A percentile compares a stretch with the other conserved stretches of the same genome.
Conservation (phyloP, 2,797 vertebrate genomes). For the Eurystomus glaucurus region DNA sequence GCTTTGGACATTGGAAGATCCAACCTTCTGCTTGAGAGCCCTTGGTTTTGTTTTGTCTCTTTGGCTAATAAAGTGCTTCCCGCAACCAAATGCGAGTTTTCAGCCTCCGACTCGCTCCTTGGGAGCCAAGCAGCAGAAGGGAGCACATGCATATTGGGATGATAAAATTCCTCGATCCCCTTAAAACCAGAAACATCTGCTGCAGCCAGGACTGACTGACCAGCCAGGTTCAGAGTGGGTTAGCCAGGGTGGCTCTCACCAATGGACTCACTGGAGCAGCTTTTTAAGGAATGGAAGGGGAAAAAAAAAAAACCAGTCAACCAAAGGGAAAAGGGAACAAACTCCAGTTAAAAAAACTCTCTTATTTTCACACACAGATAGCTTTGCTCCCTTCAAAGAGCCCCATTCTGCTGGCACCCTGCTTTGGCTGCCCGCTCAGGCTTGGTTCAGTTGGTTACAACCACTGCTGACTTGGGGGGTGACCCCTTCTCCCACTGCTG, state of each 20-base stretch:
- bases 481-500: background rate
- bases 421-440: background rate
- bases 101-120: background rate
- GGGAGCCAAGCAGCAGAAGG: background rate
- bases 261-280: background rate
- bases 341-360: background rate
- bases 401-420: background rate
- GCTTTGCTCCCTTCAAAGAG: background rate
- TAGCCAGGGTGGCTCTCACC: slow-evolving; percentile 64
- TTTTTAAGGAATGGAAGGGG: background rate
- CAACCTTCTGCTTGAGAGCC: background rate
- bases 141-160: slow-evolving; percentile 24
- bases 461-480: fast-evolving
- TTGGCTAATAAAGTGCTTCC: slow-evolving; percentile 42
- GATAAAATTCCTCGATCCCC: slow-evolving; percentile 51
- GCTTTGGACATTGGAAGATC: background rate
- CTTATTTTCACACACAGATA: fast-evolving
- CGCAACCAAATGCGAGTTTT: background rate
- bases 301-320: background rate
- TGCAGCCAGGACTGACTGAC: slow-evolving; percentile 32
- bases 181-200: slow-evolving; percentile 72
- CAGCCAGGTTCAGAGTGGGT: slow-evolving; percentile 56
- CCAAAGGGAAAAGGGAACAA: background rate
- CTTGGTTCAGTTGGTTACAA: background rate
- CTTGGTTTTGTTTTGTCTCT: background rate